A percentile compares a stretch with the other conserved stretches of the same genome.
phyloP scores from a whole-genome alignment of 2,113 vertebrate species.

The Prunella himalayana region DNA sequence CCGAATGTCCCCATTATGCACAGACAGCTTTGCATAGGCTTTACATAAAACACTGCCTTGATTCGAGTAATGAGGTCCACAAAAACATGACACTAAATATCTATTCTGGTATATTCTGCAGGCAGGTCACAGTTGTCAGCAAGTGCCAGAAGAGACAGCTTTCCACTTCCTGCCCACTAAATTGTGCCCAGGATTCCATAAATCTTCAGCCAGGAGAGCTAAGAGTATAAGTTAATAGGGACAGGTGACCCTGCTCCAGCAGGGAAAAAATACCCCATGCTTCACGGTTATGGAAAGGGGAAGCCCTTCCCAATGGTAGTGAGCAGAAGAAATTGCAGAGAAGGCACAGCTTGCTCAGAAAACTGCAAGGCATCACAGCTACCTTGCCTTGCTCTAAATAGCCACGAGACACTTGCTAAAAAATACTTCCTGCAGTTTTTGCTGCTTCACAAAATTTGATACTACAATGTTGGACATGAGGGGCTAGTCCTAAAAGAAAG shows the following conservation, averaged over 20 bases:
- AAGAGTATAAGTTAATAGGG: not conserved
- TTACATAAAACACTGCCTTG: not conserved
- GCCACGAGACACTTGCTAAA: not conserved
- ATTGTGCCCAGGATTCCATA: not conserved
- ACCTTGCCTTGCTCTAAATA: not conserved
- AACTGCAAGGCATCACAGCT: not conserved
- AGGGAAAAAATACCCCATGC: not conserved
- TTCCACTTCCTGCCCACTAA: not conserved
- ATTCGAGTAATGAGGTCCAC: not conserved
- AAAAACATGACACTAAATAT: not conserved
- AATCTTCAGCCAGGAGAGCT: not conserved
- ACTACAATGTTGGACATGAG: fast-evolving
- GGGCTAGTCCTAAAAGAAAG: not conserved
- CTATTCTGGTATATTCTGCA: not conserved
- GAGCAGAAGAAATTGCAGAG: not conserved
- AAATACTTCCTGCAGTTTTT: not conserved
- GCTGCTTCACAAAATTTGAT: not conserved
- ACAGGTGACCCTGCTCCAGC: not conserved
- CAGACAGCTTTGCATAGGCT: not conserved
- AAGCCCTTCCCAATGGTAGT: not conserved
- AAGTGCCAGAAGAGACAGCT: not conserved
- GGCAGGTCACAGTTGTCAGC: not conserved
- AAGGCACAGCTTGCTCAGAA: not conserved
- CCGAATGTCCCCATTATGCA: not conserved
- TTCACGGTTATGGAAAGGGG: not conserved